These are phyloP conservation scores for Pluvialis apricaria DNA, from an alignment of 2,113 vertebrate genomes.

Conservation along the genomic window DNA sequence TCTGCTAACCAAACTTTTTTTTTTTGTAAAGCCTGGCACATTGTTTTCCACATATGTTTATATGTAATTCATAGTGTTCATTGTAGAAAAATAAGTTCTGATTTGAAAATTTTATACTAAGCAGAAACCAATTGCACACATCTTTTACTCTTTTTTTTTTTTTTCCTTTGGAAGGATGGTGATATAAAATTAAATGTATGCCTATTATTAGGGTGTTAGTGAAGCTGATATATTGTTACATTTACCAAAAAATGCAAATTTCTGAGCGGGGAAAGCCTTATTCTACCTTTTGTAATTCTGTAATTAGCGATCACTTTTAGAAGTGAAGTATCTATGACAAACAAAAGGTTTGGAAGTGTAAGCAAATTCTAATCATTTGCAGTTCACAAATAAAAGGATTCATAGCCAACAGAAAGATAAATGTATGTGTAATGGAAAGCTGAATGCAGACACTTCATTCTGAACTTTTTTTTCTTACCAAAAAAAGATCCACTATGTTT, in stretches of 20 bases:
- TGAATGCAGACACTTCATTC: conserved; percentile 15
- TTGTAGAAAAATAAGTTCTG: neutral
- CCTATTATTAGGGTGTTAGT: conserved; percentile 50
- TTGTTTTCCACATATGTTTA: conserved; percentile 33
- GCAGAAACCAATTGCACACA: conserved; percentile 33
- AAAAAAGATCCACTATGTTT: neutral
- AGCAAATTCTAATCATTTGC: conserved; percentile 40
- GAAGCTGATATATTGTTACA: conserved; percentile 36
- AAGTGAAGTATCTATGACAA: conserved; percentile 32
- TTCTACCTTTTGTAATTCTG: conserved; percentile 61
- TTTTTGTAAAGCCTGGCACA: neutral
- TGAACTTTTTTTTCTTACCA: neutral
- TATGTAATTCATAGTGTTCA: conserved; percentile 32
- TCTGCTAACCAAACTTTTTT: neutral
- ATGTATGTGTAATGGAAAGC: conserved; percentile 32
- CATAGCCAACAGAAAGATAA: neutral
- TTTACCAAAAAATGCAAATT: conserved; percentile 64
- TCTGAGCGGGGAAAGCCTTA: conserved; percentile 46
- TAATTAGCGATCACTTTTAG: conserved; percentile 48
- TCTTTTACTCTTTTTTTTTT: neutral
- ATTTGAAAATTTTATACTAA: conserved; percentile 49
- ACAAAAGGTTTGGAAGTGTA: conserved; percentile 37
- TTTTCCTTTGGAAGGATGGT: conserved; percentile 9
- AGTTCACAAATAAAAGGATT: conserved; percentile 49
- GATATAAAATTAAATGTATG: conserved; percentile 26